Percentiles rank a stretch among this genome's conserved stretches.
Evolutionary conservation across 2,113 vertebrate genomes (phyloP).

Genomic region (Cettia cetti): DNA sequence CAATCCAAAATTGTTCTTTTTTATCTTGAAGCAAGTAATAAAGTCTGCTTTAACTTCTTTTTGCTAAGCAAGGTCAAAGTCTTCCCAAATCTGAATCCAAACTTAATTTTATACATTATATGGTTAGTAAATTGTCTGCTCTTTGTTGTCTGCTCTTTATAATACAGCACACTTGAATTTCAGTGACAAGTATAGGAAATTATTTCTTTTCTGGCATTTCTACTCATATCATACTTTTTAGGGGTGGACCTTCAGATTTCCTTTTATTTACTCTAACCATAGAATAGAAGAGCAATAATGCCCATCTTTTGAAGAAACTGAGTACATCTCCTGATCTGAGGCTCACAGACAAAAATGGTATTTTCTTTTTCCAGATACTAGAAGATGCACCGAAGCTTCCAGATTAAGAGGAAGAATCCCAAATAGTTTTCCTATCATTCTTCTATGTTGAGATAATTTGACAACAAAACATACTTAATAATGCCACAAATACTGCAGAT

Average conservation of each 20-base stretch:
- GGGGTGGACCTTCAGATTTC: background rate
- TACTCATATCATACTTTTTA: background rate
- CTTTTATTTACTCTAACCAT: background rate
- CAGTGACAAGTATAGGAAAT: background rate
- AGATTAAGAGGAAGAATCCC: background rate
- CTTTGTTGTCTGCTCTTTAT: background rate
- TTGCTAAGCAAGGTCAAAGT: background rate
- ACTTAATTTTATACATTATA: background rate
- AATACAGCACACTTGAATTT: background rate
- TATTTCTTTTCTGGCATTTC: background rate
- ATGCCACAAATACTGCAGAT: background rate
- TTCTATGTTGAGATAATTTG: background rate
- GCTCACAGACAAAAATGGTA: background rate
- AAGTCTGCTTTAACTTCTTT: background rate
- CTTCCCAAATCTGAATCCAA: background rate
- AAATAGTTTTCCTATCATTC: background rate
- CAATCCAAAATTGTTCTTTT: background rate
- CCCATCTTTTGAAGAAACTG: background rate
- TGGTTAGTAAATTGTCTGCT: background rate
- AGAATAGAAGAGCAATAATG: background rate
- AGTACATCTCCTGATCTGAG: background rate
- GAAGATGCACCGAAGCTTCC: background rate
- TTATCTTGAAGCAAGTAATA: background rate
- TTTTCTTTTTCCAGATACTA: background rate
- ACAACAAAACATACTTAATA: conserved; percentile 13